Evolutionary conservation across 2,113 vertebrate genomes (phyloP), one percentile per base, ranked within the genome.

Genomic region (Anser brachyrhynchus): DNA sequence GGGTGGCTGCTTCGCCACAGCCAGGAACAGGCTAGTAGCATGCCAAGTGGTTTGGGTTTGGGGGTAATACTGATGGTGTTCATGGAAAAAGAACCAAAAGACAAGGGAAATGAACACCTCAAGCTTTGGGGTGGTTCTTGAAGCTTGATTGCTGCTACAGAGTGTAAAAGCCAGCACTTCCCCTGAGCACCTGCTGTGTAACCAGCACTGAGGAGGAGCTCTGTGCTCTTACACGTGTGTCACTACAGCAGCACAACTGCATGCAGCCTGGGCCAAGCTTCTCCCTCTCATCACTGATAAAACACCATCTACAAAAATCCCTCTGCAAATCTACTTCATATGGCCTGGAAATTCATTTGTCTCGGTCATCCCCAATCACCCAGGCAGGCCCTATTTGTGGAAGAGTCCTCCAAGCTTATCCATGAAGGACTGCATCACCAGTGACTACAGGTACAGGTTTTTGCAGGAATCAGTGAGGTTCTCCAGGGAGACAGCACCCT

Each of bases 161-260:
- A 0, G 0, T 44, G 19, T 57, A 16, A 13, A 88, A 23, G 35
- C 11, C 39, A 69, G 41, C 46, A 22, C 17, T n/a, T 20, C 3
- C 23, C 3, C 57, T 66, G 61, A 37, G 43, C 17, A 18, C 67
- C 39, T 16, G 26, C 12, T 6, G 31, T n/a, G 29, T 52, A 22
- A 31, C 14, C 29, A 18, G 7, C 35, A n/a, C 35, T 1, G 1
- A 57, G 44, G 69, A 69, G 29, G 35, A 35, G 35, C 65, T 70
- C 65, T 0, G 0, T n/a, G 35, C 15, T 83, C 17, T 58, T 52
- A 57, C 25, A 44, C 21, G 3, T 4, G 31, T 13, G 21, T 46
- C 31, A 65, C 57, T 12, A 18, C n/a, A 35, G 41, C 11, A 31
- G 5, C 12, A 49, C 22, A 80, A 2, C 29, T 29, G 43, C 35